Conservation (phyloP, 2,113 vertebrate genomes). For the Clarias gariepinus region DNA sequence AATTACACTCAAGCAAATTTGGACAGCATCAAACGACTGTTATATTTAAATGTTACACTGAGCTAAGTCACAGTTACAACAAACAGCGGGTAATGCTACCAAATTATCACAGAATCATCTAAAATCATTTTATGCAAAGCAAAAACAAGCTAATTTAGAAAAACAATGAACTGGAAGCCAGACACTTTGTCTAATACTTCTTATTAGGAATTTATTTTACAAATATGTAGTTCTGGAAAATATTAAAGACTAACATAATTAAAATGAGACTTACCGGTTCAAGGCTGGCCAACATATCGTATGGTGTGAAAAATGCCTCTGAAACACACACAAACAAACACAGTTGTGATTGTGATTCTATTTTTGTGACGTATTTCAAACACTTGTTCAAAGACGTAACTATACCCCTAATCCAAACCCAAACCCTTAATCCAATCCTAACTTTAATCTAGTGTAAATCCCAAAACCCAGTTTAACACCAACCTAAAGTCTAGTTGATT, state of each 20-base stretch:
- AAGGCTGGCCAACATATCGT: conserved; percentile 63
- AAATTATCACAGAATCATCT: not conserved
- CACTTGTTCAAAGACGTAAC: not conserved
- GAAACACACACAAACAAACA: conserved; percentile 26
- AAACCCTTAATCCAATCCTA: not conserved
- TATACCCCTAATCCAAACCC: not conserved
- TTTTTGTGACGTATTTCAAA: not conserved
- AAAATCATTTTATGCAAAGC: not conserved
- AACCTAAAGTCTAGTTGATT: not conserved
- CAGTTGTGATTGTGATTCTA: not conserved
- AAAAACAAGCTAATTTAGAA: not conserved
- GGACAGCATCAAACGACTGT: not conserved
- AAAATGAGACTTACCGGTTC: conserved; percentile 67
- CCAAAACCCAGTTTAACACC: not conserved
- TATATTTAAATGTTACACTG: not conserved
- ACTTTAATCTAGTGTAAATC: not conserved
- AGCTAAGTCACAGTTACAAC: not conserved
- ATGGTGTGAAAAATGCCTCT: not conserved
- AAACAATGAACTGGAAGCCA: not conserved
- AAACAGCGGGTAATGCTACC: not conserved
- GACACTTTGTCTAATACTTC: not conserved
- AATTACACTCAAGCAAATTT: not conserved
- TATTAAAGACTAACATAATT: not conserved
- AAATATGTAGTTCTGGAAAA: not conserved
- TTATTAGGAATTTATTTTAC: not conserved